Percentiles rank a stretch among this genome's conserved stretches.
Evolutionary conservation across 2,888 invertebrate genomes (phyloP).

Genomic region (Amorpha juglandis): DNA sequence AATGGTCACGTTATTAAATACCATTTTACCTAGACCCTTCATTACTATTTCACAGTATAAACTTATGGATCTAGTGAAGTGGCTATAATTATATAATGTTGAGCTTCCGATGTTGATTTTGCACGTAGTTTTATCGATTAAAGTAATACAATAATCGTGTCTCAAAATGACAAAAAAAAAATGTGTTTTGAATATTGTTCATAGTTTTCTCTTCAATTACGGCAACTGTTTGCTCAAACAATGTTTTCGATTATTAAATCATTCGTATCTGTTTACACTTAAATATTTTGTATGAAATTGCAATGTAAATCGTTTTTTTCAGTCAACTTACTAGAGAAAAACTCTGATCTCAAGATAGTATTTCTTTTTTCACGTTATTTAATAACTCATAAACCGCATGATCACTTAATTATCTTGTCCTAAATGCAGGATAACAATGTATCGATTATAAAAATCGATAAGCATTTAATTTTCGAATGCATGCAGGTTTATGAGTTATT

Average conservation of each 20-base stretch:
- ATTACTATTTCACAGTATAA: conserved; percentile 13
- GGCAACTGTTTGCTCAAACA: conserved; percentile 77
- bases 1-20: conserved; percentile 36
- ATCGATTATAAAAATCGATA: background rate
- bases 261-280: conserved; percentile 17
- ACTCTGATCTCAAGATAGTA: background rate
- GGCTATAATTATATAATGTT: conserved; percentile 48
- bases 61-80: conserved; percentile 34
- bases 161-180: conserved; percentile 66
- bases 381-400: background rate
- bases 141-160: conserved; percentile 63
- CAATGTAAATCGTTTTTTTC: conserved; percentile 41
- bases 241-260: conserved; percentile 33
- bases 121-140: conserved; percentile 57
- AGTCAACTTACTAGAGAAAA: background rate
- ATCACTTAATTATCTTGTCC: background rate
- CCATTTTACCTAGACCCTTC: conserved; percentile 4
- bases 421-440: background rate
- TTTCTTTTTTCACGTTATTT: background rate
- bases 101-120: conserved; percentile 77
- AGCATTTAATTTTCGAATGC: background rate
- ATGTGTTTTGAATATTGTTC: conserved; percentile 46
- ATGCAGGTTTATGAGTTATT: background rate
- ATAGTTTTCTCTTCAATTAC: conserved; percentile 61
- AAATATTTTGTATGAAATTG: conserved; percentile 31